These are phyloP conservation scores for Tiphia femorata DNA, from an alignment of 2,888 invertebrate genomes.

Conservation along the genomic window DNA sequence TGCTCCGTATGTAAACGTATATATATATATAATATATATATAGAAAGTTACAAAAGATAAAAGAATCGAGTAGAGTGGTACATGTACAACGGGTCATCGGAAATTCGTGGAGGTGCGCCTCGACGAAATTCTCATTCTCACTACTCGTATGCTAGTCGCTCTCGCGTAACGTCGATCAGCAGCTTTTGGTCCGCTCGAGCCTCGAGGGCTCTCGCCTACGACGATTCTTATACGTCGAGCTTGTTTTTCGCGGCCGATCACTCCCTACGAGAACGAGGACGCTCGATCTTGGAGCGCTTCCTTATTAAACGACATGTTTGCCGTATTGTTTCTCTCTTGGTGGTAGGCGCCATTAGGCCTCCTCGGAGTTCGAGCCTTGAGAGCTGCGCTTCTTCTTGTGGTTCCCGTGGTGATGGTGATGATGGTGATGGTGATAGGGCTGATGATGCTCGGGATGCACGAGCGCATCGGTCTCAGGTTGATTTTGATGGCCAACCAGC, in stretches of 20 bases:
- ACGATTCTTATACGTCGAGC: too few relatives aligned
- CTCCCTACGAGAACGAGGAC: not conserved
- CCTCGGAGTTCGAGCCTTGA: conserved; percentile 60
- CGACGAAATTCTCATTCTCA: conserved; percentile 14
- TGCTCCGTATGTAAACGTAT: not conserved
- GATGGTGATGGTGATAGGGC: conserved; percentile 49
- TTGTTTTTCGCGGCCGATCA: not conserved
- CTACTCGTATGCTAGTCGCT: too few relatives aligned
- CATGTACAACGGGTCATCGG: conserved; percentile 39
- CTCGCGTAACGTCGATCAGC: not conserved
- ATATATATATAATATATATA: conserved; percentile 35
- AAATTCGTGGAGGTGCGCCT: conserved; percentile 5
- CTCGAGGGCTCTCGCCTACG: not conserved
- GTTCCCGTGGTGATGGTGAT: conserved; percentile 58
- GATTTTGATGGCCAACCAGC: conserved; percentile 59
- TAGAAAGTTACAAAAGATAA: conserved; percentile 61
- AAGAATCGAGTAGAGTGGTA: conserved; percentile 54
- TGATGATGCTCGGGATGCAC: conserved; percentile 57
- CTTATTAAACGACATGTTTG: too few relatives aligned
- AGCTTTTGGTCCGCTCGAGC: conserved; percentile 3
- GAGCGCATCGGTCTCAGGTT: conserved; percentile 59
- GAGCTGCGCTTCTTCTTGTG: conserved; percentile 65
- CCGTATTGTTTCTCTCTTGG: not conserved
- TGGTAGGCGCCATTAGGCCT: conserved; percentile 51
- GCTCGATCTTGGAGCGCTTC: not conserved